Base-by-base conservation (phyloP, 2,888 invertebrate genomes). In the Ptychoptera contaminata region DNA sequence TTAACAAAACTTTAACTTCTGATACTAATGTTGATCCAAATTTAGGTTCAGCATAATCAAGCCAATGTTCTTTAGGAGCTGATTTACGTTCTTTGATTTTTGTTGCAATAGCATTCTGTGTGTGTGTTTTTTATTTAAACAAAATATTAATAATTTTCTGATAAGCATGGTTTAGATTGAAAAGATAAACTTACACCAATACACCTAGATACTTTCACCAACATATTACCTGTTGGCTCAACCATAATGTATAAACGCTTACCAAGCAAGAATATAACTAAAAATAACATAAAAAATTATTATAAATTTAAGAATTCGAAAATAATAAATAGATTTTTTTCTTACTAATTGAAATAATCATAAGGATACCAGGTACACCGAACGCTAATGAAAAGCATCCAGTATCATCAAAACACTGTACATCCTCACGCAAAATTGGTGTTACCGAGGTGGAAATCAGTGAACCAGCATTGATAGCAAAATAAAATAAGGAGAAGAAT, bases 401-500 rank as follows among this genome's bases (percentile, higher is more conserved):
- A 55, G 71, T 76, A 55, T 74, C 68, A 0, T 71, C 76, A 53
- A 79, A 77, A 54, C 81, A 81, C 38, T 70, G 65, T 1, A 79
- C 69, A 53, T 79, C 75, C 41, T 76, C 72, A 56, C 85, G 68
- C 37, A 88, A 58, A 46, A 83, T 71, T 0, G 87, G 87, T 0
- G 84, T 82, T 0, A 86, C 54, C 3, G 79, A 68, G 45, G 82
- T 84, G 7, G 85, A 81, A 40, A 85, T 67, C 45, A 83, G 63
- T 46, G 80, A 78, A 1, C 84, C 86, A 4, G 69, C 61, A 55
- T 76, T 76, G 44, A 76, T 63, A 4, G 69, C 65, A 57, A 84
- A 82, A 62, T 87, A 87, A 55, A 85, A 77, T 3, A 84, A 62
- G 16, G 82, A 83, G 60, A 86, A 86, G 64, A 82, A 87, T 29